Conservation (phyloP, 1,140 invertebrate species). For the Aricia agestis region DNA sequence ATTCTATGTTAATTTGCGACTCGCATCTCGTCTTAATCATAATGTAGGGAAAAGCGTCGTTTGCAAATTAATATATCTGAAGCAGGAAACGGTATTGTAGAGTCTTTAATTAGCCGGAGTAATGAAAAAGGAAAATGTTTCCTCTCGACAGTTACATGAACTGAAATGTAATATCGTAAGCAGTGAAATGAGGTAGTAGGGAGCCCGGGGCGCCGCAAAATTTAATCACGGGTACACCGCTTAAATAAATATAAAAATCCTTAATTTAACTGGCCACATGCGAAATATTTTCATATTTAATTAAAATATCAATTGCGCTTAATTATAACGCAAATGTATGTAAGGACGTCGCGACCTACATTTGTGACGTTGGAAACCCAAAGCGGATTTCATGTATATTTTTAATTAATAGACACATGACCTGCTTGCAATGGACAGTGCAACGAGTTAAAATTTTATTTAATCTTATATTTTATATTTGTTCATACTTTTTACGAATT, state of each 20-base stretch:
- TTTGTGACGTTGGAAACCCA: conserved; percentile 1
- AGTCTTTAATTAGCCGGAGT: not conserved
- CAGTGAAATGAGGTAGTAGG: not conserved
- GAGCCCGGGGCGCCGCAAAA: too few species aligned
- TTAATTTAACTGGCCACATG: not conserved
- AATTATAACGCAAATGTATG: conserved; percentile 15
- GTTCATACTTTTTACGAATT: too few species aligned
- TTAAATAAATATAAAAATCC: not conserved
- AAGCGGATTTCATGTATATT: conserved; percentile 7
- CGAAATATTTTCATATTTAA: conserved; percentile 12
- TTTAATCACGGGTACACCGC: too few species aligned
- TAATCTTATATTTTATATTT: too few species aligned
- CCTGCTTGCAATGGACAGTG: conserved; percentile 6
- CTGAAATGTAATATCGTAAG: not conserved
- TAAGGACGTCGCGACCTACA: conserved; percentile 5
- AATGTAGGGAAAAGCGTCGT: not conserved
- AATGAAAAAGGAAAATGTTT: not conserved
- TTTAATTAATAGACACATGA: conserved; percentile 17
- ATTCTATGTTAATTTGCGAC: too few species aligned
- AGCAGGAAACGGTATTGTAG: not conserved
- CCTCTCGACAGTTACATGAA: not conserved
- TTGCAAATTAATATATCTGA: not conserved
- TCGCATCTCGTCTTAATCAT: too few species aligned
- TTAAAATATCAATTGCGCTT: conserved; percentile 15
- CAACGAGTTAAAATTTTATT: too few species aligned